phyloP scores from a whole-genome alignment of 2,888 invertebrate species.

The Ornithoptera alexandrae region DNA sequence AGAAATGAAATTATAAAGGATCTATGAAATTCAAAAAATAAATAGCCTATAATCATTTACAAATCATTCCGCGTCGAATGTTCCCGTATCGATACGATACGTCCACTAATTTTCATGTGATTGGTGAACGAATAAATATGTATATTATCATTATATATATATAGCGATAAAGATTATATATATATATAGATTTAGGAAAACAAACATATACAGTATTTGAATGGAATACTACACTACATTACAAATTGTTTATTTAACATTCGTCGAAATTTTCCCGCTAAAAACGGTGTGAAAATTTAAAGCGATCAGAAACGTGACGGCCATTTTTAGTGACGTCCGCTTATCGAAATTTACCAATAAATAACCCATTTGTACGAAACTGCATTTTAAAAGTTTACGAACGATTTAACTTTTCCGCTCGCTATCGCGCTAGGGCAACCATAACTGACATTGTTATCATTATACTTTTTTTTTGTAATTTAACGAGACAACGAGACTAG shows the following conservation, averaged over 20 bases:
- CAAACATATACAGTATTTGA: no score
- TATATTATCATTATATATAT: no score
- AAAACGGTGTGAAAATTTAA: conserved; percentile 57
- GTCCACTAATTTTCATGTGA: no score
- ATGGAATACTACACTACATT: not conserved
- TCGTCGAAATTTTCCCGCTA: conserved; percentile 48
- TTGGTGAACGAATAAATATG: no score
- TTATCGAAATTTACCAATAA: conserved; percentile 64
- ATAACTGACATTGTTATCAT: not conserved
- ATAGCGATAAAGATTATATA: no score
- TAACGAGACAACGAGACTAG: no score
- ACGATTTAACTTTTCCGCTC: conserved; percentile 72
- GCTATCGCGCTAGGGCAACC: conserved; percentile 35
- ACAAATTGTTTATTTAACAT: conserved; percentile 36
- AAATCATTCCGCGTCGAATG: no score
- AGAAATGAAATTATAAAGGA: no score
- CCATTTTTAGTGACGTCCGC: conserved; percentile 52
- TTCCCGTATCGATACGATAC: no score
- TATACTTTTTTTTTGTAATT: not conserved
- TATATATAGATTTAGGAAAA: no score
- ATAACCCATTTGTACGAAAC: conserved; percentile 60
- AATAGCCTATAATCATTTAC: no score
- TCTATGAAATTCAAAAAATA: no score
- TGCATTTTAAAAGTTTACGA: conserved; percentile 63
- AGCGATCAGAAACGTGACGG: conserved; percentile 57